Percentiles rank a stretch among this genome's conserved stretches.
These are phyloP conservation scores for Samia ricini DNA, from an alignment of 1,140 invertebrate genomes.

Conservation along the genomic window DNA sequence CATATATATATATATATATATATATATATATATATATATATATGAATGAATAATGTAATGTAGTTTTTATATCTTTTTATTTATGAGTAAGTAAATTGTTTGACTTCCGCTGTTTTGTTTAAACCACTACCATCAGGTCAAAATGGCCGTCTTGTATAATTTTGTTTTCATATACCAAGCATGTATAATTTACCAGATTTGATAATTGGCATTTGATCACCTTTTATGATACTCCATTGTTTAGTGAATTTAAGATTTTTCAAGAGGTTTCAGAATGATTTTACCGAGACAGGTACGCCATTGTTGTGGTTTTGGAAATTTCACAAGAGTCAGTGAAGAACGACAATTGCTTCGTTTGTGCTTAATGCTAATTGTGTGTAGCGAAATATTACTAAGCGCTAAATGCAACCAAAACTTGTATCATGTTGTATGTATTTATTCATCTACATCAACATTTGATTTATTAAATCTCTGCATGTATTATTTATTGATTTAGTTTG, in stretches of 20 bases:
- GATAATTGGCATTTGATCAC: background rate
- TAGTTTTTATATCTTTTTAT: too few relatives aligned
- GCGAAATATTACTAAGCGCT: slow-evolving; percentile 31
- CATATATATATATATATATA: too few relatives aligned
- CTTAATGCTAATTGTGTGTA: slow-evolving; percentile 30
- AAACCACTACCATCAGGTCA: too few relatives aligned
- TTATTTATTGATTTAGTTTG: too few relatives aligned
- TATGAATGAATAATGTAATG: too few relatives aligned
- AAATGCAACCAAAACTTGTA: slow-evolving; percentile 16
- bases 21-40: too few relatives aligned
- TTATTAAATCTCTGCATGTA: background rate
- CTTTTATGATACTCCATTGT: background rate
- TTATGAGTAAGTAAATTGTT: too few relatives aligned
- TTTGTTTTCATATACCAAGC: too few relatives aligned
- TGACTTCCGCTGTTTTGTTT: too few relatives aligned
- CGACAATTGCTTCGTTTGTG: slow-evolving; percentile 21
- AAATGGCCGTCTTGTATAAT: too few relatives aligned
- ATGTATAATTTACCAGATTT: too few relatives aligned
- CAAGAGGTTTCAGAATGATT: background rate
- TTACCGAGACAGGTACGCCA: background rate
- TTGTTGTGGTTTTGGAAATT: background rate
- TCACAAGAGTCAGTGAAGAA: background rate
- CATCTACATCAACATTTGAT: background rate
- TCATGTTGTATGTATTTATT: background rate
- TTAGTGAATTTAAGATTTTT: background rate